These are phyloP conservation scores for Onychomys arenicola DNA, from an alignment of 2,797 vertebrate species.

Conservation along the genomic window DNA sequence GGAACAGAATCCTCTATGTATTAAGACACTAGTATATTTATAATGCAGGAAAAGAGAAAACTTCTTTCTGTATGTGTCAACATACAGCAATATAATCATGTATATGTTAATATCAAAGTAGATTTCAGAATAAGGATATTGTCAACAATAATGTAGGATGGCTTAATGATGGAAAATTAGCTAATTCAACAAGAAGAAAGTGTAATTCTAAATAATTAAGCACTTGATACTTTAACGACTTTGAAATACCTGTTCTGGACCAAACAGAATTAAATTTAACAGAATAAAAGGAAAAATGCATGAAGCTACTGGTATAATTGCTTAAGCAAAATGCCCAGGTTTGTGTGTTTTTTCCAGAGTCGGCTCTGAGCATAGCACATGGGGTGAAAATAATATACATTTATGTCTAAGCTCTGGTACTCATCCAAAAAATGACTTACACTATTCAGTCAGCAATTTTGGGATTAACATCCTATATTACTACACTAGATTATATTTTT, in stretches of 20 bases:
- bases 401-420: neutral
- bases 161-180: neutral
- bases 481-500: neutral
- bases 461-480: neutral
- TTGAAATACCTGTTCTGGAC: neutral
- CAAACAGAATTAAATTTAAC: neutral
- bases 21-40: neutral
- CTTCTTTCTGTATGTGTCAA: neutral
- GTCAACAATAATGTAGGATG: neutral
- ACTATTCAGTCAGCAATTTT: neutral
- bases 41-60: neutral
- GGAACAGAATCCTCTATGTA: neutral
- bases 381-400: neutral
- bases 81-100: neutral
- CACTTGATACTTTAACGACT: neutral
- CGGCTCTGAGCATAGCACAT: neutral
- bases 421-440: neutral
- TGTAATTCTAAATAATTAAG: neutral
- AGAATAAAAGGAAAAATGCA: neutral
- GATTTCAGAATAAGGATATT: conserved; percentile 27
- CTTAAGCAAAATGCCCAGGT: neutral
- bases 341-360: neutral
- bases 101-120: neutral
- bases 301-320: neutral
- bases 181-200: neutral